Base-by-base conservation (phyloP, 1,140 invertebrate genomes). In the Agrilus planipennis region DNA sequence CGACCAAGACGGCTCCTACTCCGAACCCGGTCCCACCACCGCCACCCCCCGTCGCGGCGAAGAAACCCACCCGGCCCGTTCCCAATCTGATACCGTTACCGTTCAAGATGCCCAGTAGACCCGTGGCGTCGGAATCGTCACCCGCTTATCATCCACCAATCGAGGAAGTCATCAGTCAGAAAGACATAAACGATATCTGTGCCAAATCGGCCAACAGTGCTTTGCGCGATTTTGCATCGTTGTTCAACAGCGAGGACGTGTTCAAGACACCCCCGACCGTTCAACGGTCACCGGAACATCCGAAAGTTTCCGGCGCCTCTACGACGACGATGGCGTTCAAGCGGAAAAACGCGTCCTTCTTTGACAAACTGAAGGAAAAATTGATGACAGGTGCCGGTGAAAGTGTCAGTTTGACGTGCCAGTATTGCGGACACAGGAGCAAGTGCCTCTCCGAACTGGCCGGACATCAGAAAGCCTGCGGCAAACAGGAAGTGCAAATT, bases 361-460 rank as follows among this genome's bases (percentile, higher is more conserved):
- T 88, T 55, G 83, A 89, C 52, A 79, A 77, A 55, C 64, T 88
- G 11, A 85, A 85, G 61, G 79, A 83, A 57, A 77, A 78, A 62
- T 57, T 86, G 21, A 65, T 69, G 61, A 61, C 75, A 45, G 52
- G 68, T 57, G 55, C 67, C 42, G 51, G 68, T 54, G 53, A 54
- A 28, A 49, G 49, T 9, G 71, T 71, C 25, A 72, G 74, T 48
- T 61, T 82, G n/a, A 69, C 70, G 7, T 88, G 84, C 54, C 73
- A 75, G 49, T 70, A 72, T 39, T 88, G 84, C 54, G 77, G 79
- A 2, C 80, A 86, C 55, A 71, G 81, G 58, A 84, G 84, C 41
- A 89, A 88, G 59, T 87, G 81, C 63, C 66, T 85, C n/a, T 84
- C 82, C 9, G 86, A 89, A 62, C 71, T 79, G 44, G 74, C 79